These are phyloP conservation scores for Acrossocheilus fasciatus DNA, from an alignment of 2,797 vertebrate species.

Conservation along the genomic window DNA sequence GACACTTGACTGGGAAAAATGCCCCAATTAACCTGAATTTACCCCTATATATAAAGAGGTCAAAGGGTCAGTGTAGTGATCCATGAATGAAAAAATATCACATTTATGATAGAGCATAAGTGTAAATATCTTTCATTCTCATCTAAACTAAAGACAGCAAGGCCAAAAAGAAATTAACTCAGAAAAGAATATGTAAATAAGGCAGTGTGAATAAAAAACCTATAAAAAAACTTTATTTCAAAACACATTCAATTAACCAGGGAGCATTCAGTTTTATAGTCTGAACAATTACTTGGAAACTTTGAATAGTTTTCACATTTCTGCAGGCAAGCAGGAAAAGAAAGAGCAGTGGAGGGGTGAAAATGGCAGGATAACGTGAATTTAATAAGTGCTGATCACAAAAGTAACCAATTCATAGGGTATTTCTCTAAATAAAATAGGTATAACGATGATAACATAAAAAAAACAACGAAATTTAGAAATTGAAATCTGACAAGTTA, in stretches of 20 bases:
- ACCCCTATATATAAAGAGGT: not conserved
- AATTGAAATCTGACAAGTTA: slow-evolving; percentile 25
- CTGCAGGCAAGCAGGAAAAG: slow-evolving; percentile 50
- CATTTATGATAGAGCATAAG: not conserved
- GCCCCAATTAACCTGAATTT: not conserved
- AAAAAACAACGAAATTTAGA: not conserved
- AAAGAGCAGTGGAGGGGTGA: not conserved
- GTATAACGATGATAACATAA: not conserved
- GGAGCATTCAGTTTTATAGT: slow-evolving; percentile 57
- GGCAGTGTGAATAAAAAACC: slow-evolving; percentile 34
- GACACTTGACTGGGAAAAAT: not conserved
- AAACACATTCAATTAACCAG: slow-evolving; percentile 69
- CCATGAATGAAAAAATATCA: not conserved
- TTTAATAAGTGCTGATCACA: slow-evolving; percentile 8
- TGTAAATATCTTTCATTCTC: not conserved
- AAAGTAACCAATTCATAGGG: slow-evolving; percentile 15
- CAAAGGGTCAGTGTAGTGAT: not conserved
- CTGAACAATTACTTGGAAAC: slow-evolving; percentile 63
- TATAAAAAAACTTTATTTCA: slow-evolving; percentile 54
- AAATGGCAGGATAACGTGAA: not conserved
- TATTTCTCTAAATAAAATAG: slow-evolving; percentile 14
- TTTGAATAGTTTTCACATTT: slow-evolving; percentile 65
- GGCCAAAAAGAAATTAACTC: too few species aligned
- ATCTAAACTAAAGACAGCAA: not conserved
- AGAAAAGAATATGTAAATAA: too few species aligned